phyloP scores from a whole-genome alignment of 37 sponge, comb jelly and placozoan species.

The Crambe crambe region DNA sequence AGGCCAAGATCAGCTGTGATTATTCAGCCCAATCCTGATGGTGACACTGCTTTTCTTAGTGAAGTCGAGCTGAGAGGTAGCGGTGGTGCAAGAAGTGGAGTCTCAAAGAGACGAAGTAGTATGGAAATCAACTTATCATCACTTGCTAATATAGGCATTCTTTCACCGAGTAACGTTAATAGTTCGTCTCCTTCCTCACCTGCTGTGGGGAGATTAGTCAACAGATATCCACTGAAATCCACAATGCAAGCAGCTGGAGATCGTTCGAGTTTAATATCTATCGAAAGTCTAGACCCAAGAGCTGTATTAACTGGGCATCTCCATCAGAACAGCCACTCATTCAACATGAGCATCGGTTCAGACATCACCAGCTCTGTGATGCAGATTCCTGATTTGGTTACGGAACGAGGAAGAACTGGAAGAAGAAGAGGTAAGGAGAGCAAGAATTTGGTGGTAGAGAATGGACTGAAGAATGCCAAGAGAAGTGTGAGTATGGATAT shows the following conservation, averaged over 20 bases:
- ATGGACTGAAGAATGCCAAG: neutral
- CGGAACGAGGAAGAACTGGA: neutral
- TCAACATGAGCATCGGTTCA: neutral
- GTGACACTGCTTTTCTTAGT: neutral
- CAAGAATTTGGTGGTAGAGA: neutral
- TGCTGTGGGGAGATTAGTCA: neutral
- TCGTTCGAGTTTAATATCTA: neutral
- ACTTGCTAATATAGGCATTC: neutral
- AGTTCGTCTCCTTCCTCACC: neutral
- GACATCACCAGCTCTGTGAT: neutral
- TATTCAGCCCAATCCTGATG: neutral
- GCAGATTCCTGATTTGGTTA: neutral
- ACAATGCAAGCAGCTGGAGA: neutral
- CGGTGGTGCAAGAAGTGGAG: neutral
- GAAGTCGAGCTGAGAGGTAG: neutral
- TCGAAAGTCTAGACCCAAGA: conserved; percentile 2
- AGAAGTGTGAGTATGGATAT: neutral
- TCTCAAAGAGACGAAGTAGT: neutral
- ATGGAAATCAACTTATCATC: neutral
- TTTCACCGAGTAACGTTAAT: neutral
- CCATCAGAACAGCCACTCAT: neutral
- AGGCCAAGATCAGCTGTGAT: conserved; percentile 5
- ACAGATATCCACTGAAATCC: neutral
- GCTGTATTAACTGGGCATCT: neutral
- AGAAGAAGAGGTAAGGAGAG: neutral